Conservation (phyloP, 2,888 invertebrate species). For the Meteorus colon region DNA sequence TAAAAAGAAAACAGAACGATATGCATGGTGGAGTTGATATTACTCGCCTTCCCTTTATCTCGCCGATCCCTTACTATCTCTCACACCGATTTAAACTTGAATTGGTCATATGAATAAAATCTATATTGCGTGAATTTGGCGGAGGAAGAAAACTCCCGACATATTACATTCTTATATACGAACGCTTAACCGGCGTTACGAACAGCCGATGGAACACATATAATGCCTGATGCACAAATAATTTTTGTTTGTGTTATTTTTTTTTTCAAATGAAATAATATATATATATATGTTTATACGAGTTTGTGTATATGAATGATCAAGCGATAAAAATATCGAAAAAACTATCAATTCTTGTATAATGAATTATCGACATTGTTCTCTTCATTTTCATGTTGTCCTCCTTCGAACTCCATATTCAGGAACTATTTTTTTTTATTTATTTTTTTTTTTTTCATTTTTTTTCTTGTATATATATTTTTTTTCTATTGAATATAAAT, state of each 20-base stretch:
- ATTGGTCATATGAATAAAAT: slow-evolving; percentile 40
- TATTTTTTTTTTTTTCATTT: slow-evolving; percentile 20
- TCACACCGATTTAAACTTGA: slow-evolving; percentile 32
- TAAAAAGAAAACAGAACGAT: slow-evolving; percentile 7
- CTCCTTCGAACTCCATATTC: slow-evolving; percentile 19
- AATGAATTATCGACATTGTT: slow-evolving; percentile 47
- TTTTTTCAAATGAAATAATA: slow-evolving; percentile 51
- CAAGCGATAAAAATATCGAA: slow-evolving; percentile 56
- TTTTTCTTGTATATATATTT: slow-evolving; percentile 41
- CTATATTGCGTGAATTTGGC: slow-evolving; percentile 39
- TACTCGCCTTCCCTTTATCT: background rate
- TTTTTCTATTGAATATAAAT: slow-evolving; percentile 50
- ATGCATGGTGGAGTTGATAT: slow-evolving; percentile 12
- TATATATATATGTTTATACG: slow-evolving; percentile 35
- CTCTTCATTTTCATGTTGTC: slow-evolving; percentile 37
- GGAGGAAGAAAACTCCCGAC: slow-evolving; percentile 47
- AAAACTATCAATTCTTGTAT: slow-evolving; percentile 58
- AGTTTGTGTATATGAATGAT: slow-evolving; percentile 51
- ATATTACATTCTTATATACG: slow-evolving; percentile 18
- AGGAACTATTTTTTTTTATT: slow-evolving; percentile 19
- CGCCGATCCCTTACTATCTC: background rate
- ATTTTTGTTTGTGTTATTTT: background rate
- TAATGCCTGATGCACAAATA: slow-evolving; percentile 56
- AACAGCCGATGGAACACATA: slow-evolving; percentile 65
- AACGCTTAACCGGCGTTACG: slow-evolving; percentile 53